phyloP scores from a whole-genome alignment of 2,797 vertebrate genomes.

The Phylloscopus collybita region DNA sequence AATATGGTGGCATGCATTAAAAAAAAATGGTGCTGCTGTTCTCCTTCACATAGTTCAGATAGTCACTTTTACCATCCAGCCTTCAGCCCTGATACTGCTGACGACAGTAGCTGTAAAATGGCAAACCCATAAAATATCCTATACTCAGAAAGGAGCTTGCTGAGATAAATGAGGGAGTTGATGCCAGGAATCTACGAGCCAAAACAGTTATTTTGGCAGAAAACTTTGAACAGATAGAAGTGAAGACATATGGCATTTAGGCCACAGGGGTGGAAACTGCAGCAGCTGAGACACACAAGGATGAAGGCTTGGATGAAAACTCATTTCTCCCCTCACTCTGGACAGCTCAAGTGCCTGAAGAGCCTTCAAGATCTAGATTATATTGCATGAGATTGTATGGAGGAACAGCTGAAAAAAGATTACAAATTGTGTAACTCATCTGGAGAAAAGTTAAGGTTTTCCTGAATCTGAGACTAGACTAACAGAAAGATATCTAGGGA shows the following conservation, averaged over 20 bases:
- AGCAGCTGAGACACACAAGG: not conserved
- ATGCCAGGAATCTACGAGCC: not conserved
- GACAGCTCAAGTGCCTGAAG: not conserved
- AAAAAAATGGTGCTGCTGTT: not conserved
- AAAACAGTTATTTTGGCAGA: constrained; percentile 17
- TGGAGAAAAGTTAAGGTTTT: not conserved
- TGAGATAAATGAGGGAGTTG: not conserved
- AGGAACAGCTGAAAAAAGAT: not conserved
- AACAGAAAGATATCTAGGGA: not conserved
- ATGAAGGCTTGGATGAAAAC: not conserved
- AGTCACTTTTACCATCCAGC: not conserved
- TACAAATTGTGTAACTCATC: not conserved
- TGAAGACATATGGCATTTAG: constrained; percentile 3
- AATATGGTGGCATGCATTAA: not conserved
- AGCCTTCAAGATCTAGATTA: not conserved
- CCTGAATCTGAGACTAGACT: not conserved
- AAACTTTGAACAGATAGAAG: not conserved
- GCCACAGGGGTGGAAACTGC: not conserved
- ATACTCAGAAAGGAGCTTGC: not conserved
- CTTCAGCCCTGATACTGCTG: not conserved
- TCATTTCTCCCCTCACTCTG: not conserved
- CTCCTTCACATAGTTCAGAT: not conserved
- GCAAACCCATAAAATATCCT: not conserved
- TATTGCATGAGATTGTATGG: not conserved
- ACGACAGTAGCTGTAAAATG: not conserved